phyloP scores from a whole-genome alignment of 2,113 vertebrate species.

The Neolamprologus tretocephalus region DNA sequence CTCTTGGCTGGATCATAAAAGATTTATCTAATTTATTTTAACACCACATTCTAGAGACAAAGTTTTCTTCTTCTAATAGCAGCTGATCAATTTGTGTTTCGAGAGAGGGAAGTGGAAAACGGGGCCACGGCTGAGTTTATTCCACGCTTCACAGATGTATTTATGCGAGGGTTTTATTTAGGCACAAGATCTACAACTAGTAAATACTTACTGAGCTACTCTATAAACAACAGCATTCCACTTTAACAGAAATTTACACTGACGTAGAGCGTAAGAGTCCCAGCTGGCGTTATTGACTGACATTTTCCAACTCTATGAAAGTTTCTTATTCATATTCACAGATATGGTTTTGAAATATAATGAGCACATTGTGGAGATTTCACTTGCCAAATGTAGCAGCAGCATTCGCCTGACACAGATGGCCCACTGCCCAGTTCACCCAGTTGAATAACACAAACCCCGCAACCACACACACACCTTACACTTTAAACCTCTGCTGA shows the following conservation, averaged over 20 bases:
- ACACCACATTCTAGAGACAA: not conserved
- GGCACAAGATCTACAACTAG: constrained; percentile 45
- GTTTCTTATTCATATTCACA: constrained; percentile 37
- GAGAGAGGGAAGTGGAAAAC: not conserved
- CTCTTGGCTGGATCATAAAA: not conserved
- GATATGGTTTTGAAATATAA: constrained; percentile 38
- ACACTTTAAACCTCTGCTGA: not conserved
- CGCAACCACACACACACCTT: not conserved
- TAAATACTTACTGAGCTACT: constrained; percentile 50
- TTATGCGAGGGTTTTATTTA: constrained; percentile 46
- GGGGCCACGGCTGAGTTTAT: not conserved
- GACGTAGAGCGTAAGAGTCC: constrained; percentile 1
- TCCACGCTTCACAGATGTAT: constrained; percentile 41
- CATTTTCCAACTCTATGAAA: constrained; percentile 29
- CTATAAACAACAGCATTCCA: constrained; percentile 55
- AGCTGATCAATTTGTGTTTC: not conserved
- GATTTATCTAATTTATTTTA: not conserved
- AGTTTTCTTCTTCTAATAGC: not conserved
- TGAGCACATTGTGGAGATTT: constrained; percentile 25
- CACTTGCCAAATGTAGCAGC: not conserved
- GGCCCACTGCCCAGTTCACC: constrained; percentile 2
- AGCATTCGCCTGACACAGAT: constrained; percentile 29
- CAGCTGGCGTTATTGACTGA: constrained; percentile 46
- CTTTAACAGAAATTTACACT: constrained; percentile 41
- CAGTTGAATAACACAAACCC: not conserved